Evolutionary conservation across 2,797 vertebrate species (phyloP).

Genomic region (Spondyliosoma cantharus): DNA sequence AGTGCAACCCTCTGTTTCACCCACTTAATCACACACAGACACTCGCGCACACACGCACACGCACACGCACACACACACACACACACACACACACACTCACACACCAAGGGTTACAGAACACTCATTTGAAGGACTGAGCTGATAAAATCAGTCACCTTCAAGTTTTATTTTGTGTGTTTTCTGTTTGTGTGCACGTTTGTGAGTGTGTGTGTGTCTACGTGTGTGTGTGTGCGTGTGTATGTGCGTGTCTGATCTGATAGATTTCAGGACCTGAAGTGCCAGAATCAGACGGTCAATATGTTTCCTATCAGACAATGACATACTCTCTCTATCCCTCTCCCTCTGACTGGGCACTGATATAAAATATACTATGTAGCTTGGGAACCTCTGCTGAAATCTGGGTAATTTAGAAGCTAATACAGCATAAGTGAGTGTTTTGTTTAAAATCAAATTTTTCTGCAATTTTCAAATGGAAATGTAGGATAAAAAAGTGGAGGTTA

Average conservation of each 20-base stretch:
- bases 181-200: conserved; percentile 7
- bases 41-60: conserved; percentile 20
- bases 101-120: background rate
- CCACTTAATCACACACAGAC: conserved; percentile 30
- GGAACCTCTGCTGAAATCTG: background rate
- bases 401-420: background rate
- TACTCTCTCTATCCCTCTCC: background rate
- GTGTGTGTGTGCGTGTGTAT: background rate
- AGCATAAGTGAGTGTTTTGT: background rate
- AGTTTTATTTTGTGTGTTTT: conserved; percentile 11
- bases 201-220: background rate
- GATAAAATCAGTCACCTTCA: conserved; percentile 56
- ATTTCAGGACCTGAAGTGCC: conserved; percentile 27
- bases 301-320: conserved; percentile 41
- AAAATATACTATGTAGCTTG: background rate
- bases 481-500: background rate
- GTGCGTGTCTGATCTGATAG: background rate
- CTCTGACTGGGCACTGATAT: background rate
- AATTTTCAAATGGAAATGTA: background rate
- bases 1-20: conserved; percentile 16
- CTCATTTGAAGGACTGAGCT: conserved; percentile 25
- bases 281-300: conserved; percentile 40
- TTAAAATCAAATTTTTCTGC: background rate
- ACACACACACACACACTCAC: conserved; percentile 8
- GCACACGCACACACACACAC: conserved; percentile 16